Conservation (phyloP, 2,797 vertebrate species). For the Darevskia nairensis region DNA sequence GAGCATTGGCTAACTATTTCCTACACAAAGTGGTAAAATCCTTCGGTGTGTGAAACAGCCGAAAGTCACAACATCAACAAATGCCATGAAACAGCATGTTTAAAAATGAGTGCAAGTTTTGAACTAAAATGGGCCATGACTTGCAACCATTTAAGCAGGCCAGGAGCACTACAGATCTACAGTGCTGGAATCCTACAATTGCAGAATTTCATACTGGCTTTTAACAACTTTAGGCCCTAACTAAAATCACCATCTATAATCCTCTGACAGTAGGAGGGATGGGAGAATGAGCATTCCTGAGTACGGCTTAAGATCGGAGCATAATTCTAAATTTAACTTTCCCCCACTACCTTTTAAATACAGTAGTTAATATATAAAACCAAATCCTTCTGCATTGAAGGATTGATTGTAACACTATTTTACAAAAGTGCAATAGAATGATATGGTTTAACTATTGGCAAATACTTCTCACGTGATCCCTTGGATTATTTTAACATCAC, state of each 20-base stretch:
- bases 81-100: background rate
- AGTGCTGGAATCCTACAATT: constrained; percentile 27
- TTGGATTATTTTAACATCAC: background rate
- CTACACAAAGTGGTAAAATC: background rate
- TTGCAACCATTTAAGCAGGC: constrained; percentile 27
- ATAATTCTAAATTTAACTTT: background rate
- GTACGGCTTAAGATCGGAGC: constrained; percentile 39
- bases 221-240: constrained; percentile 36
- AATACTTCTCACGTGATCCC: background rate
- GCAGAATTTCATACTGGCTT: constrained; percentile 26
- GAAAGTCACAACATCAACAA: background rate
- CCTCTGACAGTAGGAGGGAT: constrained; percentile 31
- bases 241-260: constrained; percentile 24
- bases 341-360: background rate
- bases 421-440: background rate
- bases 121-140: background rate
- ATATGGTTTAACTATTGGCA: background rate
- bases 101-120: constrained; percentile 2
- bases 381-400: background rate
- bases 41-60: background rate
- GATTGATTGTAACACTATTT: background rate
- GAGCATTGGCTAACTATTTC: background rate
- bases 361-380: background rate
- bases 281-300: constrained; percentile 41
- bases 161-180: constrained; percentile 14